These are phyloP conservation scores for Belgica antarctica DNA, from an alignment of 2,888 invertebrate genomes.

Conservation along the genomic window DNA sequence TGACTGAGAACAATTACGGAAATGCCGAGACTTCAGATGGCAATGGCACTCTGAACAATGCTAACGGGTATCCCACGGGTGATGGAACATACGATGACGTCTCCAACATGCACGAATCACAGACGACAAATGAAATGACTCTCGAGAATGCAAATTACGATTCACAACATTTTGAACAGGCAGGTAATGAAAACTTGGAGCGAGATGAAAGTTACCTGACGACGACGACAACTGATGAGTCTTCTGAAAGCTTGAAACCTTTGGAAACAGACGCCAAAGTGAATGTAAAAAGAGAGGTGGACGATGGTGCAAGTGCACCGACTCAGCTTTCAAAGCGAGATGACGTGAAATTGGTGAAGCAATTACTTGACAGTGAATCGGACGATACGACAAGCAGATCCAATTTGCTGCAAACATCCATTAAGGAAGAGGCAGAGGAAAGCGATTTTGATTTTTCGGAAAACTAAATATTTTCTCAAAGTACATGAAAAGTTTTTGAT, in stretches of 20 bases:
- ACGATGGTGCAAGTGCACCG: not conserved
- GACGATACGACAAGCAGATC: constrained; percentile 35
- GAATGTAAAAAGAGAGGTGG: not conserved
- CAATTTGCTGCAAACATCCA: constrained; percentile 33
- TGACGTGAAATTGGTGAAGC: constrained; percentile 42
- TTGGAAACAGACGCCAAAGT: not conserved
- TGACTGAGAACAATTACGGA: constrained; percentile 31
- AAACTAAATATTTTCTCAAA: constrained; percentile 45
- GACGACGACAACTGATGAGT: constrained; percentile 19
- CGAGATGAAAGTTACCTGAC: not conserved
- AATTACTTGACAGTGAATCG: constrained; percentile 42
- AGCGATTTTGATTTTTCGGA: constrained; percentile 55
- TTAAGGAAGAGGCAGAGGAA: constrained; percentile 48
- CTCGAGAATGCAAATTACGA: constrained; percentile 40
- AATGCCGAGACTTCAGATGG: constrained; percentile 28
- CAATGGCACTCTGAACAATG: not conserved
- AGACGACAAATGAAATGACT: constrained; percentile 21
- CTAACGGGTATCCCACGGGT: not conserved
- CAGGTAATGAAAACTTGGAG: not conserved
- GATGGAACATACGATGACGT: not conserved
- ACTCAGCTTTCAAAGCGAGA: constrained; percentile 21
- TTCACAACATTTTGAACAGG: constrained; percentile 22
- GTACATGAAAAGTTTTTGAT: not conserved
- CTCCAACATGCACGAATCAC: not conserved
- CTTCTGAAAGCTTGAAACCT: not conserved